Evolutionary conservation across 2,797 vertebrate species (phyloP).

Genomic region (Alectoris magna): DNA sequence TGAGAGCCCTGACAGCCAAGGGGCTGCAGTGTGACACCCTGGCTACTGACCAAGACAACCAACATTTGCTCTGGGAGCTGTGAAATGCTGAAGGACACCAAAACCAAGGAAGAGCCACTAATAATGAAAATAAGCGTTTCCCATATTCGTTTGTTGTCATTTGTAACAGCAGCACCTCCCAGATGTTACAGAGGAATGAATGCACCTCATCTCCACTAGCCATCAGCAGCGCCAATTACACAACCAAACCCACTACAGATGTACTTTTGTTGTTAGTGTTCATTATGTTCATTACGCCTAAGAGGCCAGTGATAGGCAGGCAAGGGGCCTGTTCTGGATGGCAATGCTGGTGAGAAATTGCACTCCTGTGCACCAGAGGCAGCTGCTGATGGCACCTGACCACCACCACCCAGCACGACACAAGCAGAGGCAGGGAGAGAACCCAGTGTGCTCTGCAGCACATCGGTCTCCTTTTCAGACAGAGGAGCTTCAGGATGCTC

Average conservation of each 20-base stretch:
- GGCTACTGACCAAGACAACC: neutral
- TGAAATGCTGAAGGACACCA: neutral
- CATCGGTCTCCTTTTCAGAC: neutral
- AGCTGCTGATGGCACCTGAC: neutral
- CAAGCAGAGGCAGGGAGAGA: neutral
- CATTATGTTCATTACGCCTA: constrained; percentile 41
- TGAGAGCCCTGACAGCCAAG: neutral
- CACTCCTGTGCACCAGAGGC: neutral
- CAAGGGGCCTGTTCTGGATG: neutral
- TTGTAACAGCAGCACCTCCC: neutral
- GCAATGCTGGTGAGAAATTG: neutral
- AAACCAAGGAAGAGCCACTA: neutral
- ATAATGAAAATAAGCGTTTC: neutral
- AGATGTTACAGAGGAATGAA: neutral
- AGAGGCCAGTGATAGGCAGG: neutral
- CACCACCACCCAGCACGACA: neutral
- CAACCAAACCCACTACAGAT: constrained; percentile 48
- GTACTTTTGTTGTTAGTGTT: constrained; percentile 49
- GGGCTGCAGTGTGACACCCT: neutral
- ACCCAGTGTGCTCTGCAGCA: accelerated
- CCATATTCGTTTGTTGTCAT: neutral
- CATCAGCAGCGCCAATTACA: constrained; percentile 27
- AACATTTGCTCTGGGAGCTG: neutral
- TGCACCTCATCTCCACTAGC: neutral
- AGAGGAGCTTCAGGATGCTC: neutral